These are phyloP conservation scores for Ischnura elegans DNA, from an alignment of 2,888 invertebrate genomes.

Conservation along the genomic window DNA sequence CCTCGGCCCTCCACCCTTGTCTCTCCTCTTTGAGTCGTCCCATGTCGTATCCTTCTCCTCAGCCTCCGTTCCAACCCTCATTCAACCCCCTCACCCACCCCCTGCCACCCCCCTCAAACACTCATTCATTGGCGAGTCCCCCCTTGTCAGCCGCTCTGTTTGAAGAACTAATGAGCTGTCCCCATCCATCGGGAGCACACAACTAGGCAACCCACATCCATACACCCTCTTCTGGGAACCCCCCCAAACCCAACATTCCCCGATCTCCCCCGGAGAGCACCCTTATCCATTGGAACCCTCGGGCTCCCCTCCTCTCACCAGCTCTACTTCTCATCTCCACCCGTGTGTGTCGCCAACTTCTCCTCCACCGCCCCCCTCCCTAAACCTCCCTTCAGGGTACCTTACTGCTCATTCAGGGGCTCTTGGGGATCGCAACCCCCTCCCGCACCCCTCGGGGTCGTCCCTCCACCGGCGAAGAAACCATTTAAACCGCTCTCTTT, in stretches of 20 bases:
- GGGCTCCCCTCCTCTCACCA: not conserved
- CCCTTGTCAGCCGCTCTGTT: constrained; percentile 70
- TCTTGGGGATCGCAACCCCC: not conserved
- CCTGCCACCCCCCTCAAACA: not conserved
- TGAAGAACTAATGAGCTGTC: constrained; percentile 72
- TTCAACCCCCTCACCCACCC: not conserved
- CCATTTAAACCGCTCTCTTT: not conserved
- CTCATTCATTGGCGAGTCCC: constrained; percentile 62
- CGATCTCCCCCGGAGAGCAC: not conserved
- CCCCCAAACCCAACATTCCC: not conserved
- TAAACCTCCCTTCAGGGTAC: not conserved
- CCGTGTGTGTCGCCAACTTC: constrained; percentile 26
- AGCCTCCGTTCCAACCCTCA: not conserved
- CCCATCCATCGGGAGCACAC: constrained; percentile 55
- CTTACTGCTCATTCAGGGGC: not conserved
- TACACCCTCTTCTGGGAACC: not conserved
- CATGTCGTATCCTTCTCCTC: not conserved
- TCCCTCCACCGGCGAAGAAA: not conserved
- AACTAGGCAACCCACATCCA: constrained; percentile 39
- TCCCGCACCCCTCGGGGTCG: too few relatives aligned
- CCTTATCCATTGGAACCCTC: not conserved
- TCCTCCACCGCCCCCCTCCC: constrained; percentile 13
- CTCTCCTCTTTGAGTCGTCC: too few relatives aligned
- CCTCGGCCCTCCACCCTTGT: too few relatives aligned
- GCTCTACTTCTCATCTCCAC: not conserved